Base-by-base conservation (phyloP, 2,113 vertebrate species). In the Talpa occidentalis region DNA sequence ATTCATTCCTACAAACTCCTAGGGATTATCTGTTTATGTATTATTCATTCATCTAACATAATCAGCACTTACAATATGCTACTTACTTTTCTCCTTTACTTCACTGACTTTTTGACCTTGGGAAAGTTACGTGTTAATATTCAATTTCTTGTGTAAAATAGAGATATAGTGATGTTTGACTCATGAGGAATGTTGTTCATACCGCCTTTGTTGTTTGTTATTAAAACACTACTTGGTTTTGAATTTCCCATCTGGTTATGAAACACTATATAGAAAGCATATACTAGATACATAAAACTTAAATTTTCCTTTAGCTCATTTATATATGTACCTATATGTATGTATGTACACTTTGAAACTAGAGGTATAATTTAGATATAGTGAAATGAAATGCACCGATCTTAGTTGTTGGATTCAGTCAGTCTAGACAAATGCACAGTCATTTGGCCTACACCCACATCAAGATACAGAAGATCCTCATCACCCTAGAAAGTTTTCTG, bases 161-260 rank as follows among this genome's bases (percentile, higher is more conserved):
- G 66, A 94, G 52, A 40, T 3, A 17, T 7, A 69, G 52, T 59
- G 35, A 40, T 64, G 74, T 35, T 21, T 40, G 1, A 67, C 16
- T 69, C 28, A 21, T 59, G n/a, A 64, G 60, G n/a, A 54, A 35
- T 32, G 28, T n/a, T 28, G 24, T n/a, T 73, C 16, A 74, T 90
- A 59, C 56, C 89, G 82, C 81, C 81, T 32, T 37, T 94, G 12
- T 54, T 67, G n/a, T 80, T 14, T 67, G 64, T 40, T 62, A n/a
- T 67, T 78, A 62, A 56, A 73, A 69, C 79, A 69, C 79, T 84
- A 44, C 32, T 74, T 87, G 62, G 73, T 24, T 60, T 86, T 77
- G 44, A 96, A 88, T 26, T 70, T 92, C 22, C n/a, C 35, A 7
- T 79, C 26, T 90, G 17, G 79, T 94, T 92, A 35, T 74, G 59